Base-by-base conservation (phyloP, 2,113 vertebrate species). In the Phaethornis superciliosus region DNA sequence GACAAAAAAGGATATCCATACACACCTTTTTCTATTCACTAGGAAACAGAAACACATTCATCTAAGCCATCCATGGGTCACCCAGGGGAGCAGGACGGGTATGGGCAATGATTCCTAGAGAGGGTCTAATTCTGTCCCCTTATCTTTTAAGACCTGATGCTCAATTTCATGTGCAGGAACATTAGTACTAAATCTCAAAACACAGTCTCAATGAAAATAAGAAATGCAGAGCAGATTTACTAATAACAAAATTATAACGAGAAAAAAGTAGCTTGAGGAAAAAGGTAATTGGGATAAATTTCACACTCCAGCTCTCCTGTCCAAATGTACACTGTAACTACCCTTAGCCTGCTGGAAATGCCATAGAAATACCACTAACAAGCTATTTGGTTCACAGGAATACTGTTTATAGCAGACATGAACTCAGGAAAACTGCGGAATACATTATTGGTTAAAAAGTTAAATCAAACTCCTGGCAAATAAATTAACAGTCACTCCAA, bases 361-460 rank as follows among this genome's bases (percentile, higher is more conserved):
- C 11, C 64, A 70, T 10, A 72, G 64, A 90, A 82, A 81, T 12
- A 84, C 26, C 40, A 55, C 32, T 69, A 32, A 75, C 8, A 90
- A 77, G 35, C 12, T 7, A 1, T 28, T 44, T 79, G 26, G 30
- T 58, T 93, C 60, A 69, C 21, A 69, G 72, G 28, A n/a, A 65
- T 65, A 64, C 35, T 69, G 54, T 60, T 90, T 63, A 69, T 56
- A 77, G 79, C 37, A 92, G 76, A 49, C 40, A 72, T 7, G 20
- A 76, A 88, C n/a, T 64, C 79, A 92, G 71, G 83, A 91, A 91
- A 93, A 92, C 72, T 89, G 68, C 63, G 78, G 47, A 94, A 84
- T 59, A 74, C 62, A 78, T 93, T 82, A 93, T 18, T 58, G 46
- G 37, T 84, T 78, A 72, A 90, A 72, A 68, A 92, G 64, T 71